phyloP scores from a whole-genome alignment of 2,797 vertebrate genomes.

The Pteronotus mesoamericanus region DNA sequence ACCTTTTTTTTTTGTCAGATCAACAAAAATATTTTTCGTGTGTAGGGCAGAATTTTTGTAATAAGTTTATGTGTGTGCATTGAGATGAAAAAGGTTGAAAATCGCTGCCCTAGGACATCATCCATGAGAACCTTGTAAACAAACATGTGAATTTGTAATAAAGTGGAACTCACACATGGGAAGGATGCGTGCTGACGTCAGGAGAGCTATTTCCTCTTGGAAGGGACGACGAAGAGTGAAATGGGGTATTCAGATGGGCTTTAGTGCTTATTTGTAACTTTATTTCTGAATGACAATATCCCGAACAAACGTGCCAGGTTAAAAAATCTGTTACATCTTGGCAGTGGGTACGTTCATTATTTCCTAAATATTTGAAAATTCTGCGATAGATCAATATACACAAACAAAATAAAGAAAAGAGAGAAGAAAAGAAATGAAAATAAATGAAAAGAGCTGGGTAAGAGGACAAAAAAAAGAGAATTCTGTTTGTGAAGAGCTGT shows the following conservation, averaged over 20 bases:
- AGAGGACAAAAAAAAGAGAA: too few relatives aligned
- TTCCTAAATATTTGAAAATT: background rate
- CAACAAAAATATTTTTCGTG: background rate
- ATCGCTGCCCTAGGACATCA: too few relatives aligned
- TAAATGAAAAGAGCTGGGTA: too few relatives aligned
- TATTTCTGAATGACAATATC: background rate
- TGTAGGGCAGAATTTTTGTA: background rate
- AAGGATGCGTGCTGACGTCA: background rate
- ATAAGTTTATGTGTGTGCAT: background rate
- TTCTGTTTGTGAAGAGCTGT: background rate
- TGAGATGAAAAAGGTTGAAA: too few relatives aligned
- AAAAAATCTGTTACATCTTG: background rate
- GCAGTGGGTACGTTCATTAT: background rate
- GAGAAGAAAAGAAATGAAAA: background rate
- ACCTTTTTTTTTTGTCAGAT: background rate
- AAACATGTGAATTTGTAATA: background rate
- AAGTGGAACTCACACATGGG: background rate
- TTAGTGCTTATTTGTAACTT: background rate
- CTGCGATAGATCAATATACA: background rate
- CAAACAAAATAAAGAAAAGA: background rate
- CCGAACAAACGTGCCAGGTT: background rate
- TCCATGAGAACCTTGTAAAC: background rate
- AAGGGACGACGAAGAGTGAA: accelerated
- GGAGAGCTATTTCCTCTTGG: background rate
- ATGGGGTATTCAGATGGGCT: background rate